Evolutionary conservation across 2,113 vertebrate species (phyloP).

Genomic region (Gambusia affinis): DNA sequence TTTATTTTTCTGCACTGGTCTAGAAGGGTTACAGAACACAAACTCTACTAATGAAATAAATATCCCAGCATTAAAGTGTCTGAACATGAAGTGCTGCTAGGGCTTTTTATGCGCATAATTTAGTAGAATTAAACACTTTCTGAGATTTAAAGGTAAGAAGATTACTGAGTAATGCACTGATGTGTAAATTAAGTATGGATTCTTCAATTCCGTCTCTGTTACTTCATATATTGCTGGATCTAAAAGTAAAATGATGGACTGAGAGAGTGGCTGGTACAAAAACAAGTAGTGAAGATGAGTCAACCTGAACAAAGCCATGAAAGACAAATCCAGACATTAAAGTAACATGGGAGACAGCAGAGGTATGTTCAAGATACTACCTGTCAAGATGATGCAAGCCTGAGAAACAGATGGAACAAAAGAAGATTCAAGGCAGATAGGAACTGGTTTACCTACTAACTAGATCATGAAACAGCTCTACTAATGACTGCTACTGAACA

Average conservation of each 20-base stretch:
- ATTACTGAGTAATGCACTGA: neutral
- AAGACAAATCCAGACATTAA: neutral
- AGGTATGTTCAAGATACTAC: neutral
- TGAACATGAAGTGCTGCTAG: neutral
- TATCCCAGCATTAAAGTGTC: neutral
- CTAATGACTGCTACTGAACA: neutral
- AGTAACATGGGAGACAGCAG: neutral
- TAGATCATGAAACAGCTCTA: neutral
- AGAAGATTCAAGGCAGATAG: neutral
- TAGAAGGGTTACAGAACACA: too few relatives aligned
- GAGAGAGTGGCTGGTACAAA: neutral
- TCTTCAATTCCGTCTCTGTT: neutral
- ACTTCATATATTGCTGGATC: too few relatives aligned
- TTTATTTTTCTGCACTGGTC: too few relatives aligned
- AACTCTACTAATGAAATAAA: neutral
- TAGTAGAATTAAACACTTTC: neutral
- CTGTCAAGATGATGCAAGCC: slow-evolving; percentile 16
- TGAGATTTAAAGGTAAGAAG: neutral
- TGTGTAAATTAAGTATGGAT: too few relatives aligned
- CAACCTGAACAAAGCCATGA: neutral
- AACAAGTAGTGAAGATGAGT: neutral
- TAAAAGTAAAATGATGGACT: neutral
- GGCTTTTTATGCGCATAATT: neutral
- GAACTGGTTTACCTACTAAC: neutral
- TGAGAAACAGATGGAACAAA: slow-evolving; percentile 8